Conservation (phyloP, 1,140 invertebrate species). For the Belonocnema kinseyi region DNA sequence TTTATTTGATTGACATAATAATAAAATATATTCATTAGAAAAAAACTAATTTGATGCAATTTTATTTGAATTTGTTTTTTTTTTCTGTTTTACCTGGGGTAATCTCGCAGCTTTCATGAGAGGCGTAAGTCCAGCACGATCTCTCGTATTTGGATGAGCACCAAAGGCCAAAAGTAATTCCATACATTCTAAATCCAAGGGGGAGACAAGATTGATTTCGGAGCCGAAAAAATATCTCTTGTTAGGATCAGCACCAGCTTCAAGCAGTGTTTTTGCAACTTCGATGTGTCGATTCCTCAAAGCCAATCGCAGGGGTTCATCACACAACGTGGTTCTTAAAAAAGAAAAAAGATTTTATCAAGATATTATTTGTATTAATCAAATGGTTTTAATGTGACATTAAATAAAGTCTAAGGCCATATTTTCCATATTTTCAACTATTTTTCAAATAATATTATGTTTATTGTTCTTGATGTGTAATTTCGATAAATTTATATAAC, state of each 20-base stretch:
- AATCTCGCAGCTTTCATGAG: constrained; percentile 91
- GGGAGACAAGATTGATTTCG: constrained; percentile 91
- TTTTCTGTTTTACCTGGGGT: constrained; percentile 78
- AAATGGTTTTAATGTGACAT: too few species aligned
- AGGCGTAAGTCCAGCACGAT: constrained; percentile 88
- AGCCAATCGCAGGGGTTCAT: constrained; percentile 88
- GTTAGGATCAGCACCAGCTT: constrained; percentile 85
- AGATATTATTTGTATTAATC: background rate
- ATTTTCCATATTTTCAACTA: too few species aligned
- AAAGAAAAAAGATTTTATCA: constrained; percentile 16
- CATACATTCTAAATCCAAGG: constrained; percentile 85
- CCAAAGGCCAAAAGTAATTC: constrained; percentile 89
- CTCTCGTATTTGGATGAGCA: constrained; percentile 89
- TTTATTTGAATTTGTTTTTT: too few species aligned
- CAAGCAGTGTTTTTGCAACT: constrained; percentile 81
- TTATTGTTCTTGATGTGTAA: too few species aligned
- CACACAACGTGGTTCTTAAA: constrained; percentile 82
- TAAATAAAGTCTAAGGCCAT: too few species aligned
- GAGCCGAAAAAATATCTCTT: constrained; percentile 92
- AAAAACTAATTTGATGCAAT: too few species aligned
- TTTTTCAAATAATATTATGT: too few species aligned
- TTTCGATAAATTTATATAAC: too few species aligned
- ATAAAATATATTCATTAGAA: background rate
- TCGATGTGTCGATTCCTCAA: constrained; percentile 90
- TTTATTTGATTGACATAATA: constrained; percentile 31